Conservation (phyloP, 1,140 invertebrate genomes). For the Drosophila guanche region DNA sequence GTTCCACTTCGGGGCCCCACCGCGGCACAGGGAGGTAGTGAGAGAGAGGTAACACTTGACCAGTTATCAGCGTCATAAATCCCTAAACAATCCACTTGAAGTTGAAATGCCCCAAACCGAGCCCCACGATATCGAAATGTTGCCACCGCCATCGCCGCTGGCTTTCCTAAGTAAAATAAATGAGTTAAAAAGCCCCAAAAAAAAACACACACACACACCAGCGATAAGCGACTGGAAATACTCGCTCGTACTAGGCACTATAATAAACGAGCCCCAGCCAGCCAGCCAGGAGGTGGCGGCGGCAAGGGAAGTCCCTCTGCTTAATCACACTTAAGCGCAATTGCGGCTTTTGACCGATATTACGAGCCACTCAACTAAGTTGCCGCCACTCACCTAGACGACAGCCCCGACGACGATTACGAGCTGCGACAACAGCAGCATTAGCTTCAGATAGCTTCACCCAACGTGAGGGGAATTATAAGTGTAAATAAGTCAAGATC, state of each 20-base stretch:
- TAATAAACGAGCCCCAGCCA: slow-evolving; percentile 6
- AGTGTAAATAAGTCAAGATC: too few species aligned
- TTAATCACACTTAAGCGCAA: slow-evolving; percentile 77
- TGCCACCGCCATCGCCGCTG: slow-evolving; percentile 10
- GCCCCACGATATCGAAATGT: slow-evolving; percentile 28
- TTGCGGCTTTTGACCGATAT: slow-evolving; percentile 81
- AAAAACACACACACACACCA: slow-evolving; percentile 13
- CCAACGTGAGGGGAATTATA: background rate
- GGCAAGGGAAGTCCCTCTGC: slow-evolving; percentile 33
- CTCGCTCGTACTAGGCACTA: slow-evolving; percentile 47
- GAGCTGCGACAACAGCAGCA: background rate
- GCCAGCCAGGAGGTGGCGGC: background rate
- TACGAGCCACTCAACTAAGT: slow-evolving; percentile 49
- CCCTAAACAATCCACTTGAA: slow-evolving; percentile 76
- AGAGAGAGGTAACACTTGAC: slow-evolving; percentile 61
- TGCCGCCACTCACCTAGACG: slow-evolving; percentile 48
- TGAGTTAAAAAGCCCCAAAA: slow-evolving; percentile 65
- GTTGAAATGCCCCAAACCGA: slow-evolving; percentile 53
- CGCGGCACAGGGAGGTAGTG: background rate
- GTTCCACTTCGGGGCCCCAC: slow-evolving; percentile 25
- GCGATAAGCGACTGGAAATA: slow-evolving; percentile 60
- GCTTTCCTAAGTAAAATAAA: slow-evolving; percentile 65
- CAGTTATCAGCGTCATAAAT: slow-evolving; percentile 77
- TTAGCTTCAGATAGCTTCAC: slow-evolving; percentile 34
- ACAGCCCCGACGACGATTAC: slow-evolving; percentile 7